phyloP scores from a whole-genome alignment of 23 tunicate genomes.

The Clavelina lepadiformis region DNA sequence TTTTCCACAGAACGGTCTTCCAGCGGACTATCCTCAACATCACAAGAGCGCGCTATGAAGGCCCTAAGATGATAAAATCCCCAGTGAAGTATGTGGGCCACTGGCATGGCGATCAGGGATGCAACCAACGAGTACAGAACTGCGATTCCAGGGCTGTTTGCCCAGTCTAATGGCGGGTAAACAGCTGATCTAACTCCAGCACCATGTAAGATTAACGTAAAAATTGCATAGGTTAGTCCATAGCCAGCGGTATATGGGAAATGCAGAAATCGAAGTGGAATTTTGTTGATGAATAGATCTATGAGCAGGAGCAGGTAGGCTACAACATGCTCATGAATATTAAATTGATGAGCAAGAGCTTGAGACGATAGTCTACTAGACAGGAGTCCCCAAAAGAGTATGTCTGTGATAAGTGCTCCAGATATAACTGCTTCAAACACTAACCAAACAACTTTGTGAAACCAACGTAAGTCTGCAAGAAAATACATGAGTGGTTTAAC shows the following conservation, averaged over 20 bases:
- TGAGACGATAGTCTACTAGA: not conserved
- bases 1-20: not conserved
- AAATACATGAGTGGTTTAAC: not conserved
- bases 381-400: conserved; percentile 48
- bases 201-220: conserved; percentile 59
- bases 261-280: conserved; percentile 54
- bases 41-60: conserved; percentile 15
- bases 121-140: conserved; percentile 6
- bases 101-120: conserved; percentile 25
- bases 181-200: conserved; percentile 40
- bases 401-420: conserved; percentile 27
- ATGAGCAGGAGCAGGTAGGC: conserved; percentile 38
- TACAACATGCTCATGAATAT: conserved; percentile 58
- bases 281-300: conserved; percentile 29
- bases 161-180: conserved; percentile 58
- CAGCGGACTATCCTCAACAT: conserved; percentile 1
- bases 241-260: conserved; percentile 32
- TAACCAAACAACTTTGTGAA: conserved; percentile 50
- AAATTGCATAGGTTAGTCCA: conserved; percentile 40
- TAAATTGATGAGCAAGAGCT: conserved; percentile 19
- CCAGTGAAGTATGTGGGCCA: conserved; percentile 19
- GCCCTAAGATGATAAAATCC: conserved; percentile 40
- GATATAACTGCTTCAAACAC: conserved; percentile 23
- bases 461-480: conserved; percentile 55
- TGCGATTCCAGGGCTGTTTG: conserved; percentile 21